Conservation (phyloP, 2,888 invertebrate genomes). For the Netelia fuscicornis region DNA sequence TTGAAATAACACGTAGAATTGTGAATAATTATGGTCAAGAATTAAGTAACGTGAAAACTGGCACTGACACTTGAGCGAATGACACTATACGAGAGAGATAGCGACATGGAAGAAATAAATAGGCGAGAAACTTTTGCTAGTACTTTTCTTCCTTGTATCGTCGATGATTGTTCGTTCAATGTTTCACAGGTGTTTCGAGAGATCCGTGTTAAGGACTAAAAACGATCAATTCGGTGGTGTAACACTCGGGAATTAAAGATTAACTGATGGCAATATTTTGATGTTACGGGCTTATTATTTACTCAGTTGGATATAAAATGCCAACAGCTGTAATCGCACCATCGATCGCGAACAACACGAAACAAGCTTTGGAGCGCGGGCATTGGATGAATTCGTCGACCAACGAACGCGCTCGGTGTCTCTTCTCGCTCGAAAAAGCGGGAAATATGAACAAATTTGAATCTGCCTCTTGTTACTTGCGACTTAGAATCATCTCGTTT, state of each 20-base stretch:
- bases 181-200: conserved; percentile 1
- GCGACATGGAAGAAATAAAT: background rate
- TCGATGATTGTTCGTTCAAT: background rate
- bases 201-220: background rate
- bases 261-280: conserved; percentile 63
- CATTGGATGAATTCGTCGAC: conserved; percentile 28
- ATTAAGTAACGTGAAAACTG: background rate
- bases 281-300: conserved; percentile 42
- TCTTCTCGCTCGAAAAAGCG: conserved; percentile 33
- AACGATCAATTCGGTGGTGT: background rate
- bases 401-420: background rate
- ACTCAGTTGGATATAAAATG: conserved; percentile 52
- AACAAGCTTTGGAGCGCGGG: conserved; percentile 9
- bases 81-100: background rate
- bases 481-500: too few relatives aligned
- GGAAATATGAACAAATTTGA: conserved; percentile 23
- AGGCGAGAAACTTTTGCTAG: background rate
- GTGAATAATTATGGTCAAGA: background rate
- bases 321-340: conserved; percentile 63
- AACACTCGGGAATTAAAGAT: conserved; percentile 20
- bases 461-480: background rate
- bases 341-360: conserved; percentile 6
- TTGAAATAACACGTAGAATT: background rate
- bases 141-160: conserved; percentile 3
- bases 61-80: conserved; percentile 10